Base-by-base conservation (phyloP, 2,113 vertebrate species). In the Lanius collurio region DNA sequence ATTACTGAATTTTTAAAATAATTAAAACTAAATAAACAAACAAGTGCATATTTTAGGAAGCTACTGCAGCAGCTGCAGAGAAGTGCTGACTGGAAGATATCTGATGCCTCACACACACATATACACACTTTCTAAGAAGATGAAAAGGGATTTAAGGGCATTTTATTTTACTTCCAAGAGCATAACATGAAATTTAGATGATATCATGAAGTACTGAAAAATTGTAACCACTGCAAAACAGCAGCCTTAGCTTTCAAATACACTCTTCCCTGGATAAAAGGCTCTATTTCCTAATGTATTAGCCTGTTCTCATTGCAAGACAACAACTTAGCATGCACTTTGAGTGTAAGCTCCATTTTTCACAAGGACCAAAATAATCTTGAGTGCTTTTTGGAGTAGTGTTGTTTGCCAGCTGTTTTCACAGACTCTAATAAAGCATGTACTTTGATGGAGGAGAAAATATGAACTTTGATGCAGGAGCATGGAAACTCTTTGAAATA, bases 1-100 rank as follows among this genome's bases (percentile, higher is more conserved):
- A 88, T 89, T 95, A 93, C 33, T 78, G 59, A 74, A 28, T 75
- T 91, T 83, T 88, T 2, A 19, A 83, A 86, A 84, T 73, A 97
- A 83, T 87, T 95, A 70, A 59, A 88, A 90, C 50, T 24, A 83
- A 94, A 92, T 78, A 94, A 94, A 91, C 62, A 92, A 96, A 93
- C 65, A 87, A 91, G 23, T 28, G n/a, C 4, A 28, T 73, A 89
- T 85, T 93, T 94, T 52, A 91, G 57, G 15, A 76, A 85, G 10
- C n/a, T 82, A 80, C 63, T 39, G 24, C 28, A 87, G 57, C 70
- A 87, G 94, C 74, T 94, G 94, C 53, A 85, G 23, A 69, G 37
- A 87, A 59, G 28, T 73, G 37, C 49, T 82, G 81, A 75, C 85
- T 90, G 50, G 16, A 63, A 67, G 35, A n/a, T 83, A 52, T 73